Evolutionary conservation across 2,888 invertebrate genomes (phyloP), one percentile per base, ranked within the genome.

Genomic region (Temnothorax rugatulus): DNA sequence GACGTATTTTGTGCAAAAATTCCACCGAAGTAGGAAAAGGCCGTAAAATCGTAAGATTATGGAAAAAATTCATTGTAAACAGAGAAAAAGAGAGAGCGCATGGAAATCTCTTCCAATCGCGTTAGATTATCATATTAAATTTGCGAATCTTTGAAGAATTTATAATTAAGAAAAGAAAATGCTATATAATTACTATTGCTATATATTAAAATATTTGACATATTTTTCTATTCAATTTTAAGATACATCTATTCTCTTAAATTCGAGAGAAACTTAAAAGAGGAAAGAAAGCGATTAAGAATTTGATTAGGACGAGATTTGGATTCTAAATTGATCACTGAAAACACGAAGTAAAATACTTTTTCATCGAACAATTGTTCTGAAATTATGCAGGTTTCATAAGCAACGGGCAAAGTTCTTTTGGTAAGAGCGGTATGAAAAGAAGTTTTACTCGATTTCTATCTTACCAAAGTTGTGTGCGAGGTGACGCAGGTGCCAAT

Each of bases 391-490:
- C 15, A n/a, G 13, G 13, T 75, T 75, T 50, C 15, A 11, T 38
- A 18, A 50, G 8, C 18, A n/a, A 15, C 29, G 15, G n/a, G 13
- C 13, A 29, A 64, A 63, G 2, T 50, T 52, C 25, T 29, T 25
- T 52, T n/a, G 18, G 1, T 29, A 66, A 66, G 9, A 41, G 41
- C 5, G 18, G 18, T 54, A 76, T 15, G 34, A 15, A 54, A 66
- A 47, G 3, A 75, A 61, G 41, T 77, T 52, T 76, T 29, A 25
- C 7, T 77, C 41, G 54, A 77, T 77, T 66, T 77, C 15, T 76
- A 52, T 54, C 66, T 66, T 21, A 29, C 41, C 9, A 41, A 66
- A 66, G 59, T 59, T 74, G 59, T 25, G 52, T 54, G 41, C 38
- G 15, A 34, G 47, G 15, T 9, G 52, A 76, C 41, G 64, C 76